Conservation (phyloP, 2,888 invertebrate species). For the Oegoconia quadripuncta region DNA sequence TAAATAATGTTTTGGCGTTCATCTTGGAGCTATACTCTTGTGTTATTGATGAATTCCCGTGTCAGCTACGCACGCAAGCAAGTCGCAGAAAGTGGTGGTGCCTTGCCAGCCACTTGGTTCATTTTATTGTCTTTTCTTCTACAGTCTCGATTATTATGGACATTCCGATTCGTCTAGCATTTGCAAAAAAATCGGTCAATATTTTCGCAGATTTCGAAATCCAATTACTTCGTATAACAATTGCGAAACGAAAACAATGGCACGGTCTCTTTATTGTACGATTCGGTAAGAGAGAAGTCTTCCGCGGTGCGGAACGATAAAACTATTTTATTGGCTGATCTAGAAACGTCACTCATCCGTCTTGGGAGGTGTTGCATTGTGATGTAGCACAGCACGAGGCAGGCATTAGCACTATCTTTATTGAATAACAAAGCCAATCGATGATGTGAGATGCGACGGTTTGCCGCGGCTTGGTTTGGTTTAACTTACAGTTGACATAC, state of each 20-base stretch:
- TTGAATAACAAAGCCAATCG: not conserved
- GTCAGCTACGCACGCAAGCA: no score
- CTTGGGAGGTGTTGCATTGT: constrained; percentile 32
- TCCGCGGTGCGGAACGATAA: constrained; percentile 37
- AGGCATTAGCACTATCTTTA: constrained; percentile 1
- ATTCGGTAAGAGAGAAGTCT: constrained; percentile 39
- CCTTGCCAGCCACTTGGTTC: no score
- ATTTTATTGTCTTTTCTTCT: not conserved
- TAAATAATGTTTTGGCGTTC: no score
- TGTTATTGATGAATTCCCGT: no score
- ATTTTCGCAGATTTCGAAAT: constrained; percentile 23
- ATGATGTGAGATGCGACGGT: not conserved
- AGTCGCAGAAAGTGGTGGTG: no score
- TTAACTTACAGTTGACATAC: no score
- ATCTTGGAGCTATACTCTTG: no score
- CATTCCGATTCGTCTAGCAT: not conserved
- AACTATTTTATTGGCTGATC: constrained; percentile 39
- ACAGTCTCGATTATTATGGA: not conserved
- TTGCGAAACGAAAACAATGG: constrained; percentile 44
- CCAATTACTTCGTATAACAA: constrained; percentile 34
- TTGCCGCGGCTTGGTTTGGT: no score
- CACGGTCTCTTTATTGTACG: constrained; percentile 35
- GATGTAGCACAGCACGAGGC: not conserved
- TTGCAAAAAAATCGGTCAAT: constrained; percentile 13
- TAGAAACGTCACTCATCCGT: constrained; percentile 51